These are phyloP conservation scores for Xestia ashworthii DNA, from an alignment of 2,888 invertebrate genomes.

Conservation along the genomic window DNA sequence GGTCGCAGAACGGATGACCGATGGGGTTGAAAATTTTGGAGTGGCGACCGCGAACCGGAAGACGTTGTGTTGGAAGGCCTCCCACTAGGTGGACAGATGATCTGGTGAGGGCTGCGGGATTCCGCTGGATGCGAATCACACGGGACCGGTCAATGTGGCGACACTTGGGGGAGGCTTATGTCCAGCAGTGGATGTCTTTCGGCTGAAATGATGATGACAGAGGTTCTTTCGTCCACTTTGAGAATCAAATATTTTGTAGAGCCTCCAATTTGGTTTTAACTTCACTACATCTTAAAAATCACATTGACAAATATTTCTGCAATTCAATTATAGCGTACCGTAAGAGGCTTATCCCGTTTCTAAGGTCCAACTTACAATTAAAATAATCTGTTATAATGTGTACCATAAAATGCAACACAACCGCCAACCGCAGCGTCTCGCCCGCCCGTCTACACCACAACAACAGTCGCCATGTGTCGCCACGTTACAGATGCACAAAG, in stretches of 20 bases:
- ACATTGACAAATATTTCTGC: not conserved
- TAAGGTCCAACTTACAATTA: not conserved
- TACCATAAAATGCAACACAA: not conserved
- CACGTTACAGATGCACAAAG: conserved; percentile 79
- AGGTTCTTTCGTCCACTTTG: not conserved
- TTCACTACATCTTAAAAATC: not conserved
- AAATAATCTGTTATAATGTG: not conserved
- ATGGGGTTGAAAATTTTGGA: no score
- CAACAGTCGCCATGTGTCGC: conserved; percentile 74
- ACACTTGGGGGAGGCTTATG: no score
- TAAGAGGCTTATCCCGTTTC: not conserved
- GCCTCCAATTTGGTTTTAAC: not conserved
- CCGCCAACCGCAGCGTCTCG: conserved; percentile 55
- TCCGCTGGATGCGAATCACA: no score
- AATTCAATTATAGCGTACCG: not conserved
- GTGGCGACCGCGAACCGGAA: no score
- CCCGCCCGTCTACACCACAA: conserved; percentile 72
- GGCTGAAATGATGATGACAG: not conserved
- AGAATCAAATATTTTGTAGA: not conserved
- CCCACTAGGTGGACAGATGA: no score
- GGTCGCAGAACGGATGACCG: no score
- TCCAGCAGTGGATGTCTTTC: no score
- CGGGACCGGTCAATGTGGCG: no score
- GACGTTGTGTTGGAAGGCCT: no score
- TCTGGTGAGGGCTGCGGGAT: no score